Percentiles rank a stretch among this genome's conserved stretches.
phyloP scores from a whole-genome alignment of 2,797 vertebrate species.

The Thripadectes ignobilis region DNA sequence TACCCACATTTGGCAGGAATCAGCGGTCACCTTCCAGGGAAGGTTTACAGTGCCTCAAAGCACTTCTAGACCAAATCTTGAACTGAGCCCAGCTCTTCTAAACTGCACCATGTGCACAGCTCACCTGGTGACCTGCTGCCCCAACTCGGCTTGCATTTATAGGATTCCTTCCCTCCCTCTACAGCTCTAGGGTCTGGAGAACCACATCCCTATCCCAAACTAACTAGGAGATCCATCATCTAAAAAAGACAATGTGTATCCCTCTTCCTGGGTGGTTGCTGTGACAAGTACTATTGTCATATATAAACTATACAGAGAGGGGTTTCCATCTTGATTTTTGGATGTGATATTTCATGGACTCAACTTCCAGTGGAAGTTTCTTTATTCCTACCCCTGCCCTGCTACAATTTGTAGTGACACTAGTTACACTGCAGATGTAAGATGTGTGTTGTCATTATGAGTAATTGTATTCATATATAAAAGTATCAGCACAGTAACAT shows the following conservation, averaged over 20 bases:
- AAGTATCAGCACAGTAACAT: slow-evolving; percentile 32
- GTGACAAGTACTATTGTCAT: background rate
- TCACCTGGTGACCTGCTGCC: background rate
- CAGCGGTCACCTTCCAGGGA: background rate
- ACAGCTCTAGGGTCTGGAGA: background rate
- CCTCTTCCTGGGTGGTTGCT: background rate
- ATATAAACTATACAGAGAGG: background rate
- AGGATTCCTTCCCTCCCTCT: background rate
- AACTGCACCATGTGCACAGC: background rate
- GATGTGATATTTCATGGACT: background rate
- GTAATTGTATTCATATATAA: slow-evolving; percentile 28
- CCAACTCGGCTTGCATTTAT: background rate
- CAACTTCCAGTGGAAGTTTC: background rate
- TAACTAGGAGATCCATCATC: background rate
- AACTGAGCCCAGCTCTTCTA: background rate
- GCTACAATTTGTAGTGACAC: background rate
- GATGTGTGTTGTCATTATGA: slow-evolving; percentile 11
- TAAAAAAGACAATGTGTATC: background rate
- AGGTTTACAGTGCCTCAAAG: background rate
- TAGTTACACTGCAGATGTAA: background rate
- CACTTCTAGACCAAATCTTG: background rate
- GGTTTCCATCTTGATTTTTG: background rate
- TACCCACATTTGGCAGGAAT: background rate
- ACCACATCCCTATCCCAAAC: background rate
- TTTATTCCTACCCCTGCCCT: background rate